Base-by-base conservation (phyloP, 2,797 vertebrate genomes). In the Hydrocynus forskahlii region DNA sequence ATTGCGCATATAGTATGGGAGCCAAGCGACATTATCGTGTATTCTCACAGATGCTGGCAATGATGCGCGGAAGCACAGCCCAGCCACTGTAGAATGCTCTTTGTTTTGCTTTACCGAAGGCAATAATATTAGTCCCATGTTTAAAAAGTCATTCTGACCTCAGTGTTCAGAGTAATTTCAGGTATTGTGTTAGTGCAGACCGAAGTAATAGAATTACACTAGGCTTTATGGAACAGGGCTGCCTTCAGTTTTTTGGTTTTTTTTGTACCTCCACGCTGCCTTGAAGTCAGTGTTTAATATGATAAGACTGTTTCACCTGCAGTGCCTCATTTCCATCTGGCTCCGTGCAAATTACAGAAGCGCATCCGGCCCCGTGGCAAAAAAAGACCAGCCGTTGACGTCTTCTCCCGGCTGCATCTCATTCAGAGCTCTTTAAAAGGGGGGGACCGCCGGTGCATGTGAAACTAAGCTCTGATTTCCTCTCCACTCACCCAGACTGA, bases 311-410 rank as follows among this genome's bases (percentile, higher is more conserved):
- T 73, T 70, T 40, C 72, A 83, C 76, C 79, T 84, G 73, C 81
- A 81, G 83, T 73, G 79, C 71, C 79, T 83, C 73, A 83, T 83
- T 87, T 81, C 68, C 82, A 81, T 81, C 75, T 77, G 79, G 79
- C 78, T 72, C 62, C 8, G 12, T 64, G 59, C 79, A 87, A 83
- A 85, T 85, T 81, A 70, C 83, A 81, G 60, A 83, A 81, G 76
- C 79, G 76, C 77, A 79, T 83, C 82, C 75, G 67, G 62, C 78
- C 80, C 78, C 9, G 48, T 14, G 75, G 80, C 80, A 21, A 50
- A 76, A 63, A 67, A 76, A 60, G 55, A 54, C 50, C 14, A 69
- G 50, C 80, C 66, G 52, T n/a, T 64, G 45, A 75, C 19, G 29
- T 69, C 74, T 25, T 63, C 48, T 69, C 16, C 4, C 13, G 45